phyloP scores from a whole-genome alignment of 2,888 invertebrate genomes.

The Hedya salicella region DNA sequence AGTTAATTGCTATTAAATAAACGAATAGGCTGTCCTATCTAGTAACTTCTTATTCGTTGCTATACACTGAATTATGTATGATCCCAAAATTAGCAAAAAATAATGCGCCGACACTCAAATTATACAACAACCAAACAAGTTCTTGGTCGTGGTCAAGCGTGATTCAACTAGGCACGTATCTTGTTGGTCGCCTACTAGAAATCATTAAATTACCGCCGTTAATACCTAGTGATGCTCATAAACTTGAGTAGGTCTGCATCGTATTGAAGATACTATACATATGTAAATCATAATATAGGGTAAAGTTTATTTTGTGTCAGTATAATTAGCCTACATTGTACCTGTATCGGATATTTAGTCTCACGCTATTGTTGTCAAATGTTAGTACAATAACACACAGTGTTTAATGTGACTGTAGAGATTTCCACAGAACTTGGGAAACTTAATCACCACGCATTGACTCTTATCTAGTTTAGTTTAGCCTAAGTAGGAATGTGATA shows the following conservation, averaged over 20 bases:
- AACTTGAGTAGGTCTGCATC: background rate
- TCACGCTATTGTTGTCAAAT: slow-evolving; percentile 1
- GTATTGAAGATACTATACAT: background rate
- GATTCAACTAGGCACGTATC: background rate
- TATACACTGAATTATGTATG: background rate
- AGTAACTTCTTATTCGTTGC: background rate
- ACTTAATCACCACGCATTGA: background rate
- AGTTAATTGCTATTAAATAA: too few relatives aligned
- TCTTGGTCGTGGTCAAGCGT: background rate
- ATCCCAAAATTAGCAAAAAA: background rate
- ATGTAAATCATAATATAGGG: background rate
- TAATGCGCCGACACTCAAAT: background rate
- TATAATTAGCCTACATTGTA: slow-evolving; percentile 5
- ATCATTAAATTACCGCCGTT: background rate
- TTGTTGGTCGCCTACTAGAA: background rate
- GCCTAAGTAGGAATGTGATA: too few relatives aligned
- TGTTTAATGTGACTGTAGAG: background rate
- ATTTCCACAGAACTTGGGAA: slow-evolving; percentile 13
- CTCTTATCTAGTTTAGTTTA: background rate
- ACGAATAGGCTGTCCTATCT: background rate
- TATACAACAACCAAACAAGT: slow-evolving; percentile 1
- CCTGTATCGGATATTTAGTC: slow-evolving; percentile 3
- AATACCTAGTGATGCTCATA: background rate
- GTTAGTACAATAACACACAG: background rate
- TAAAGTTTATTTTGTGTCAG: slow-evolving; percentile 5